phyloP scores from a whole-genome alignment of 2,888 invertebrate species.

The Chloroclystis v-ata region DNA sequence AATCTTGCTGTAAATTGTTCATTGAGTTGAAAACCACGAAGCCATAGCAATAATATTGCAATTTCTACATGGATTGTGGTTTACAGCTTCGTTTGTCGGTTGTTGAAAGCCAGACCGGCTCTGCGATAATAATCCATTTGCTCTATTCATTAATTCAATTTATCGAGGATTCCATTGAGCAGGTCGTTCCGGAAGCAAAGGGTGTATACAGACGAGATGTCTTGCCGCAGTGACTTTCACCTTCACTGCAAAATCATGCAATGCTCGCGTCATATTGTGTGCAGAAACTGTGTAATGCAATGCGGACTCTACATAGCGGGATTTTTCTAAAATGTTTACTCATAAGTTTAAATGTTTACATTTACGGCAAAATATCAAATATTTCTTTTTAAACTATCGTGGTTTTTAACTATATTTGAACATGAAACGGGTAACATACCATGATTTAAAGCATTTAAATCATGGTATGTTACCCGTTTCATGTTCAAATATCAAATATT shows the following conservation, averaged over 20 bases:
- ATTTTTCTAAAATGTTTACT: background rate
- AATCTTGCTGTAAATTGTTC: constrained; percentile 13
- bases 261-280: constrained; percentile 40
- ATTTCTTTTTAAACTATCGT: too few relatives aligned
- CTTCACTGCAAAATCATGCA: constrained; percentile 44
- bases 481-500: too few relatives aligned
- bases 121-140: constrained; percentile 35
- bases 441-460: too few relatives aligned
- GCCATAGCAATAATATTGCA: constrained; percentile 37
- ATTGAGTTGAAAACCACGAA: constrained; percentile 40
- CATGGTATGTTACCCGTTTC: too few relatives aligned
- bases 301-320: constrained; percentile 12
- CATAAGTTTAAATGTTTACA: too few relatives aligned
- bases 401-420: too few relatives aligned
- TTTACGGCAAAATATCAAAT: too few relatives aligned
- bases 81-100: constrained; percentile 20
- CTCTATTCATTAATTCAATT: constrained; percentile 42
- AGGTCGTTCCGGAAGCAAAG: constrained; percentile 35
- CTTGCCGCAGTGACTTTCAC: constrained; percentile 47
- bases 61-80: constrained; percentile 32
- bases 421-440: too few relatives aligned
- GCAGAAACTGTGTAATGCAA: constrained; percentile 28
- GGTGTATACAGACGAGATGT: constrained; percentile 46
- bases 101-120: constrained; percentile 26
- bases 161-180: constrained; percentile 36